These are phyloP conservation scores for Falco biarmicus DNA, from an alignment of 2,797 vertebrate species.

Conservation along the genomic window DNA sequence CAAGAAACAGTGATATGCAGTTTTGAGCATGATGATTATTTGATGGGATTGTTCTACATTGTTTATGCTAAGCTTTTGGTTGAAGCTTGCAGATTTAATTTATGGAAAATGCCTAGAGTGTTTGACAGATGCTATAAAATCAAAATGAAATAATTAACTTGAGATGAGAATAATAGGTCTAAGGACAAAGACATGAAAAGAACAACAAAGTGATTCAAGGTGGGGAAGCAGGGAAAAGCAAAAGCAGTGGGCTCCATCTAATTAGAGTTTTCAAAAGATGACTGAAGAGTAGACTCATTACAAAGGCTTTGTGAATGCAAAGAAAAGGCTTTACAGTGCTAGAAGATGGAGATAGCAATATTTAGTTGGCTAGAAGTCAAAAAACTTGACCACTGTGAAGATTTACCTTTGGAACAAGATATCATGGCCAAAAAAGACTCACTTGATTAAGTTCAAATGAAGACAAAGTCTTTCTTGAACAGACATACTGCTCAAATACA, in stretches of 20 bases:
- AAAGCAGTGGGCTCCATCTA: neutral
- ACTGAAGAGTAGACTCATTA: neutral
- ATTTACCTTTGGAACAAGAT: neutral
- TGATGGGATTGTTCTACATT: conserved; percentile 34
- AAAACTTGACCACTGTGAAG: neutral
- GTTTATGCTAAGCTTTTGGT: conserved; percentile 27
- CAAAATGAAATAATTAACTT: conserved; percentile 63
- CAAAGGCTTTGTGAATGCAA: neutral
- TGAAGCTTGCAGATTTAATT: conserved; percentile 56
- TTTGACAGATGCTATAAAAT: conserved; percentile 66
- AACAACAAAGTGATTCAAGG: conserved; percentile 30
- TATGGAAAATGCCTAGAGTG: conserved; percentile 60
- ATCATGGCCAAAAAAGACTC: neutral
- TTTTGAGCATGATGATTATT: conserved; percentile 4
- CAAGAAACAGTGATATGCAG: neutral
- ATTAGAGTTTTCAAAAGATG: neutral
- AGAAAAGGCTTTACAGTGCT: neutral
- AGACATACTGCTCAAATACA: neutral
- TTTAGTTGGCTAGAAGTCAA: neutral
- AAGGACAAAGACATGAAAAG: conserved; percentile 47
- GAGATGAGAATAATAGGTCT: conserved; percentile 53
- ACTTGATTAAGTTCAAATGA: neutral
- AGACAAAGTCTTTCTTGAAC: neutral
- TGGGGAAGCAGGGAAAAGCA: neutral
- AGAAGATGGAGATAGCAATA: neutral